Evolutionary conservation across 1,140 invertebrate genomes (phyloP).

Genomic region (Drosophila yakuba): DNA sequence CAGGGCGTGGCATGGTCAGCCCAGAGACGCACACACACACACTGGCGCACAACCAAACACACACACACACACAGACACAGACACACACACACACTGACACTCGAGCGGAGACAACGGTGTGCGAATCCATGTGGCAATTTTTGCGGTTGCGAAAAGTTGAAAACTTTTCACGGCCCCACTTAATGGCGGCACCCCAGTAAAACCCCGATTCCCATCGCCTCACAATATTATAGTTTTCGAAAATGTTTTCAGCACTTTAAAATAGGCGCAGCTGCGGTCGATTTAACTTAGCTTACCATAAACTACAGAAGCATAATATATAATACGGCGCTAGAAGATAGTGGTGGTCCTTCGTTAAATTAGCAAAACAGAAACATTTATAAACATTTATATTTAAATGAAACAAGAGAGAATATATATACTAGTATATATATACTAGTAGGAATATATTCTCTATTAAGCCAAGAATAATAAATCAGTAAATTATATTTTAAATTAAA

Average conservation of each 20-base stretch:
- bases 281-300: background rate
- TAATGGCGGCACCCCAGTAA: slow-evolving; percentile 30
- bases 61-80: no score
- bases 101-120: slow-evolving; percentile 20
- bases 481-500: no score
- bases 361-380: no score
- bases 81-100: background rate
- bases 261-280: slow-evolving; percentile 15
- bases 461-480: no score
- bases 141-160: slow-evolving; percentile 75
- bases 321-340: no score
- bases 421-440: no score
- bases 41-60: no score
- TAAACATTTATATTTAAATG: background rate
- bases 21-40: background rate
- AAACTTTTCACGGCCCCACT: slow-evolving; percentile 52
- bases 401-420: no score
- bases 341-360: no score
- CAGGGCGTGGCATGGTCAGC: slow-evolving; percentile 49
- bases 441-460: no score
- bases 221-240: slow-evolving; percentile 19
- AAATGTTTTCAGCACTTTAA: slow-evolving; percentile 17
- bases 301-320: background rate
- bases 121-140: slow-evolving; percentile 75
- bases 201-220: background rate